These are phyloP conservation scores for Lepus townsendii DNA, from an alignment of 2,797 vertebrate genomes.

Conservation along the genomic window DNA sequence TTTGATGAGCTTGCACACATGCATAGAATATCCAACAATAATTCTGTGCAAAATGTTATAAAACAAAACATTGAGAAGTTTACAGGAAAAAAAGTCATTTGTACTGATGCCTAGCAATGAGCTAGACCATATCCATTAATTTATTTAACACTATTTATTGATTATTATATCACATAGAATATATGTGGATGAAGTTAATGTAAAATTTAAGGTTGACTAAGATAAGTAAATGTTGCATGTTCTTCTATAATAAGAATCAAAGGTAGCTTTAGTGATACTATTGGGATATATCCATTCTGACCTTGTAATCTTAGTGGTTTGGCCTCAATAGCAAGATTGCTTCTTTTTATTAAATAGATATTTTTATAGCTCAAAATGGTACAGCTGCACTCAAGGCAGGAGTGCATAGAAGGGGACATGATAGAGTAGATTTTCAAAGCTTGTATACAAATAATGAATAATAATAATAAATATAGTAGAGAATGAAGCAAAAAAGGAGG, in stretches of 20 bases:
- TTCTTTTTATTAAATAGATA: neutral
- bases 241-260: neutral
- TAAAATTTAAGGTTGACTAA: conserved; percentile 18
- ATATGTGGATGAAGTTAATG: neutral
- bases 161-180: conserved; percentile 30
- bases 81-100: neutral
- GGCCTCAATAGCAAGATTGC: neutral
- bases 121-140: neutral
- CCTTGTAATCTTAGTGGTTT: neutral
- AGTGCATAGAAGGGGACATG: neutral
- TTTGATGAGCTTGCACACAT: neutral
- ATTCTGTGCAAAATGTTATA: neutral
- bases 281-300: neutral
- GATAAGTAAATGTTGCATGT: neutral
- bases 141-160: neutral
- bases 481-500: neutral
- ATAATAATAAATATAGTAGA: neutral
- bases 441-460: neutral
- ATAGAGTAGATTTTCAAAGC: neutral
- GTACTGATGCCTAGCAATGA: neutral
- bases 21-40: neutral
- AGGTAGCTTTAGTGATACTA: neutral
- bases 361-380: neutral
- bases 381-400: neutral
- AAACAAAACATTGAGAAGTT: neutral